Evolutionary conservation across 2,113 vertebrate genomes (phyloP).

Genomic region (Grus americana): DNA sequence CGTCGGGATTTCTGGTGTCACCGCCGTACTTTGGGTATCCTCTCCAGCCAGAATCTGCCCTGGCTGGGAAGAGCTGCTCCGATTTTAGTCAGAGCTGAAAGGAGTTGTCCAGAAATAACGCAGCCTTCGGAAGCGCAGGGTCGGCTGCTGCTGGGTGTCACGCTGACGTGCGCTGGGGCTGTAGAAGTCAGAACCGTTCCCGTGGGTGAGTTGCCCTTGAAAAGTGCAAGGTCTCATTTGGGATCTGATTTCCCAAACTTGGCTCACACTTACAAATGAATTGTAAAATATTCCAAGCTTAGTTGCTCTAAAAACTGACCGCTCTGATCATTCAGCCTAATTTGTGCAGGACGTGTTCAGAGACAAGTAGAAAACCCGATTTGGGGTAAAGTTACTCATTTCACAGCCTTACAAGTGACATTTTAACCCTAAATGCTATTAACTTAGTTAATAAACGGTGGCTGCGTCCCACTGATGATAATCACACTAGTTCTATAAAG

Average conservation of each 20-base stretch:
- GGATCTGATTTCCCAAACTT: neutral
- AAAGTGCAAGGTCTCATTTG: neutral
- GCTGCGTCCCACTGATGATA: neutral
- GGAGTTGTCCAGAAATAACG: fast-evolving
- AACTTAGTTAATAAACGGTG: neutral
- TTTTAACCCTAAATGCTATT: neutral
- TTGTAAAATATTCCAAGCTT: neutral
- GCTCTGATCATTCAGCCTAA: neutral
- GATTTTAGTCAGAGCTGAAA: slow-evolving; percentile 90
- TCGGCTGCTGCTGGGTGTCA: neutral
- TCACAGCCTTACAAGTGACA: neutral
- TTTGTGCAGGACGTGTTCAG: neutral
- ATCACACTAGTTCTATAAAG: neutral
- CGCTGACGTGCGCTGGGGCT: neutral
- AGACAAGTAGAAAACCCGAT: neutral
- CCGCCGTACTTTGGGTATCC: slow-evolving; percentile 90
- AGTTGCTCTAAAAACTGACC: neutral
- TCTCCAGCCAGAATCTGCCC: slow-evolving; percentile 84
- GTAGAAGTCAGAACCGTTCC: neutral
- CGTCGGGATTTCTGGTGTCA: slow-evolving; percentile 82
- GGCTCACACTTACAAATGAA: neutral
- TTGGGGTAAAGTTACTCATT: neutral
- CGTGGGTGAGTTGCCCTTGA: slow-evolving; percentile 25
- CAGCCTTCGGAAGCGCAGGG: neutral
- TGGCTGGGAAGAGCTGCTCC: slow-evolving; percentile 82